Base-by-base conservation (phyloP, 92 coral and sea anemone species). In the Epizoanthus stellaris region DNA sequence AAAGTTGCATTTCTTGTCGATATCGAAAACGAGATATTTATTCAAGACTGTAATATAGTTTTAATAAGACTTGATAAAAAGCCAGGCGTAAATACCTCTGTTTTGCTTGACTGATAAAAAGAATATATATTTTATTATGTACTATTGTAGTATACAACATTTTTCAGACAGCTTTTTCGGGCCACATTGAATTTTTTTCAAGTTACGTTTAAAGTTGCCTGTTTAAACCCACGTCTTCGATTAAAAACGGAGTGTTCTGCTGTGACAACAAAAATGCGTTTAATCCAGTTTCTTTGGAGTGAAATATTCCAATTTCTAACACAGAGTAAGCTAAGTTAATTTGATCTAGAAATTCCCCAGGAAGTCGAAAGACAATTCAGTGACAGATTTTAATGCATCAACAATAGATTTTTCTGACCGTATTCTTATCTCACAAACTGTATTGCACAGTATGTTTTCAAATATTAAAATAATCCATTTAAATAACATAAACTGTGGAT, bases 281-380 rank as follows among this genome's bases (percentile, higher is more conserved):
- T 52, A 52, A 52, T 52, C 15, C 56, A 52, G 12, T 9, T 52
- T 52, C 56, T 52, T 11, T 52, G 56, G 56, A 52, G 15, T 7
- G 56, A 52, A 52, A 52, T 52, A 9, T 52, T 52, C 56, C 14
- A 52, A 45, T 45, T 45, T 45, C 52, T 45, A 6, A 45, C 52
- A 45, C 52, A 45, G 9, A 13, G 40, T 21, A 43, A 76, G 19
- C 43, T 20, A 16, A 75, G 52, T 17, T 65, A 58, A 19, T 76
- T 60, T 76, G 60, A 52, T 60, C 66, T n/a, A 59, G 10, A 38
- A 19, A 3, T 68, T 40, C 73, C 49, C 16, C 73, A 34, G 73
- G 73, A 76, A 59, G 19, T 40, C 65, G 66, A 36, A 20, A 59
- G 15, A 42, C 69, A 6, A 23, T 76, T 76, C n/a, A n/a, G n/a